Base-by-base conservation (phyloP, 2,113 vertebrate genomes). In the Axis porcinus region DNA sequence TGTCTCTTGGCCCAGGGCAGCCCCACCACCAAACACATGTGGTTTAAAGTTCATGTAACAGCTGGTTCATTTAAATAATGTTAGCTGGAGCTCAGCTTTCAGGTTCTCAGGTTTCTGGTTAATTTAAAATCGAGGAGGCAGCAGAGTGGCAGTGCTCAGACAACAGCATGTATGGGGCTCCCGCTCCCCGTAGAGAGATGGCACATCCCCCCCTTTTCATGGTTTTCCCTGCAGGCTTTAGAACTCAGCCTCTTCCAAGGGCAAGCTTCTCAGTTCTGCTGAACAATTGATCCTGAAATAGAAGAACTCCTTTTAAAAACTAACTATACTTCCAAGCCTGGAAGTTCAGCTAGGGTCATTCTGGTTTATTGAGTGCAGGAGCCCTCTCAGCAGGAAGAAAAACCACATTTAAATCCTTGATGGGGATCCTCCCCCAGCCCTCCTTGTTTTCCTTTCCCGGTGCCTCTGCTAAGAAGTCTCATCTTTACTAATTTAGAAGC, bases 21-120 rank as follows among this genome's bases (percentile, higher is more conserved):
- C 88, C 95, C 93, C 50, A 78, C 55, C 88, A 93, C 92, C 76
- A 96, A 95, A 91, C 67, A 95, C 94, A 83, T 95, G 13, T 97
- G 97, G 95, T 94, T 98, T 94, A 96, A 98, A 97, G 98, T 97
- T 96, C 98, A 67, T 96, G 76, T 97, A 98, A 97, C 98, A 98
- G 98, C 97, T 92, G 67, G 95, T 76, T 97, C 97, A 98, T 98
- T 99, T 98, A 98, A 97, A 97, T 97, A 98, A 88, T 25, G 96
- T 96, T 97, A 79, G 84, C 88, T 79, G 64, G 94, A 83, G 95
- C 95, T 96, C 60, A 40, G 94, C 76, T 96, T 93, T 91, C 81
- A 86, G 90, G 64, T 93, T 96, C 96, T 98, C 86, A 0, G 62
- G 78, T 98, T 98, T 98, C 97, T 94, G 85, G 81, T 82, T 92